Conservation (phyloP, 2,888 invertebrate genomes). For the Polydesmus complanatus region DNA sequence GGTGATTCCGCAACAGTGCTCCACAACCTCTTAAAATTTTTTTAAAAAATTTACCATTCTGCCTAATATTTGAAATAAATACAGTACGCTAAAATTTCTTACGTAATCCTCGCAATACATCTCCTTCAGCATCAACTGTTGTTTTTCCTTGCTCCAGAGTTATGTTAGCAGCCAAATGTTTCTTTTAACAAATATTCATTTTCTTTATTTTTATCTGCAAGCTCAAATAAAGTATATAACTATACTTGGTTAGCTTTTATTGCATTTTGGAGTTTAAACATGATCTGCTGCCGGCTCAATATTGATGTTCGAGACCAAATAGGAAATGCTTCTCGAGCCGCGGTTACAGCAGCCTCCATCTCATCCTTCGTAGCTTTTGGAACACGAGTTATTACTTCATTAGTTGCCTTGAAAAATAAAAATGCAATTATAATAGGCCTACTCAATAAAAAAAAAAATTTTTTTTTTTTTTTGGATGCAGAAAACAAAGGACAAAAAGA, state of each 20-base stretch:
- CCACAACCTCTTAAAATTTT: conserved; percentile 69
- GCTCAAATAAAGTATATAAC: not conserved
- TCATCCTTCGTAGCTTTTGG: conserved; percentile 79
- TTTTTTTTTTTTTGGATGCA: too few species aligned
- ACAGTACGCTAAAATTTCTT: conserved; percentile 37
- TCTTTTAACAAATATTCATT: conserved; percentile 34
- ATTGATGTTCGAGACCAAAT: conserved; percentile 86
- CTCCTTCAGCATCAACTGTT: conserved; percentile 90
- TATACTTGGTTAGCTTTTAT: conserved; percentile 65
- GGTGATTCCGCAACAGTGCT: conserved; percentile 89
- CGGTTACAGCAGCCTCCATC: conserved; percentile 75
- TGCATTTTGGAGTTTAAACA: conserved; percentile 73
- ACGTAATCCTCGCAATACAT: conserved; percentile 93
- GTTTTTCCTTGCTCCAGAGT: conserved; percentile 97
- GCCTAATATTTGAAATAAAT: not conserved
- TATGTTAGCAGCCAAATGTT: conserved; percentile 76
- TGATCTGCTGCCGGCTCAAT: conserved; percentile 78
- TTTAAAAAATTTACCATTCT: too few species aligned
- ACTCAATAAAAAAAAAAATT: too few species aligned
- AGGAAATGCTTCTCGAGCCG: conserved; percentile 63
- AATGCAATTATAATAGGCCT: too few species aligned
- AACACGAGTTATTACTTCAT: conserved; percentile 61
- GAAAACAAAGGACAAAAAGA: too few species aligned
- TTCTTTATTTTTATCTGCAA: not conserved
- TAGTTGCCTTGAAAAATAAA: conserved; percentile 47